Conservation (phyloP, 2,797 vertebrate genomes). For the Spinus pinus region DNA sequence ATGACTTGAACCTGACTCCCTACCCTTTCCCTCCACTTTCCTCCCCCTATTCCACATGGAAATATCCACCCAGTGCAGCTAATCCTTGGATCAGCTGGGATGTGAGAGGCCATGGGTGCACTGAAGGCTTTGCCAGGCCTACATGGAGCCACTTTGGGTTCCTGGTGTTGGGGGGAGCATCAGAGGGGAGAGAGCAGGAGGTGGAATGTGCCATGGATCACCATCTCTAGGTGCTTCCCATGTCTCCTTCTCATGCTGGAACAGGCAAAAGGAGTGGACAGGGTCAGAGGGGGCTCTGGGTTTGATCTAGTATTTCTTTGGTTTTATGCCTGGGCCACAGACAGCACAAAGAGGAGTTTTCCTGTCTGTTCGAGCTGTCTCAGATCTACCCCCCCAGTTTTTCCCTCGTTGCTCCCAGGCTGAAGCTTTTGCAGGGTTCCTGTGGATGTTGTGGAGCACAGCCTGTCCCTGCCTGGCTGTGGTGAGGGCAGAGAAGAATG, state of each 20-base stretch:
- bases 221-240: neutral
- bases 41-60: neutral
- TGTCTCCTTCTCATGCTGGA: neutral
- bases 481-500: neutral
- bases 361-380: neutral
- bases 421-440: neutral
- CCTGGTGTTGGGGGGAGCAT: neutral
- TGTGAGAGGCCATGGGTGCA: accelerated
- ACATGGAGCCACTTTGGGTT: neutral
- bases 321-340: neutral
- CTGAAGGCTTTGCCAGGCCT: neutral
- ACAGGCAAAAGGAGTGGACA: neutral
- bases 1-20: constrained; percentile 4
- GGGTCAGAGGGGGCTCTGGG: neutral
- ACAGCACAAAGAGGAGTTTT: neutral
- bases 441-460: neutral
- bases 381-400: neutral
- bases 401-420: neutral
- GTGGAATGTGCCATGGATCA: neutral
- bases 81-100: neutral
- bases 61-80: neutral
- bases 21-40: neutral
- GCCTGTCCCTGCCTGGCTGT: neutral
- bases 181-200: neutral
- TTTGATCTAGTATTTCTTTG: neutral